Evolutionary conservation across 2,797 vertebrate species (phyloP).

Genomic region (Eospalax fontanierii): DNA sequence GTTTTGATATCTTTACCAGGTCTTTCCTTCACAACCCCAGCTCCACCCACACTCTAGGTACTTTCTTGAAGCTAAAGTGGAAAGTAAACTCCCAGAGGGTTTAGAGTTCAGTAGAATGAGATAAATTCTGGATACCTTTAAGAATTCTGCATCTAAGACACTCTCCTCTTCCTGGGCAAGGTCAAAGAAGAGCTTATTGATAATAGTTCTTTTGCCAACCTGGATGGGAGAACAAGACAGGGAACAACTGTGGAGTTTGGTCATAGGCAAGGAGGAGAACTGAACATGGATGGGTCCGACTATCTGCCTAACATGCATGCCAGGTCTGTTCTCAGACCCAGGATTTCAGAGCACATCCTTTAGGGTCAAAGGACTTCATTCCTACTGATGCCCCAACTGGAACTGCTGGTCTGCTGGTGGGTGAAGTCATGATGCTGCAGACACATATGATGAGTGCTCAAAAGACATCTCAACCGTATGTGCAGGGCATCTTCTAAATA

Average conservation of each 20-base stretch:
- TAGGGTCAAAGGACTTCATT: constrained; percentile 72
- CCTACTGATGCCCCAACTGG: constrained; percentile 73
- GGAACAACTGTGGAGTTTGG: background rate
- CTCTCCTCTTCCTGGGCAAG: constrained; percentile 92
- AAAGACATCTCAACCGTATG: constrained; percentile 82
- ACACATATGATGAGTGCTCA: constrained; percentile 85
- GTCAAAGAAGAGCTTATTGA: constrained; percentile 97
- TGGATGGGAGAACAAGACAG: constrained; percentile 84
- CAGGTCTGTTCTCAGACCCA: constrained; percentile 52
- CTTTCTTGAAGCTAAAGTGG: background rate
- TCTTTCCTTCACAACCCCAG: background rate
- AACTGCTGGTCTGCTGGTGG: constrained; percentile 86
- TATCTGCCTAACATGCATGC: background rate
- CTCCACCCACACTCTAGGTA: background rate
- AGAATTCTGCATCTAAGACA: constrained; percentile 92
- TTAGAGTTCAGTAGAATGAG: constrained; percentile 17
- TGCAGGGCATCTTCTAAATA: constrained; percentile 70
- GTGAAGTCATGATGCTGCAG: constrained; percentile 86
- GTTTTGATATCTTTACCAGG: background rate
- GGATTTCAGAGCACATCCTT: constrained; percentile 81
- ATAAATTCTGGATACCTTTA: constrained; percentile 92
- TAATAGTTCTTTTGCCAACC: constrained; percentile 96
- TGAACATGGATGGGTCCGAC: background rate
- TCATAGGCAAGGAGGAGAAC: background rate
- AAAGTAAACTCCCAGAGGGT: background rate